Conservation (phyloP, 2,888 invertebrate genomes). For the Nomada lathburiana region DNA sequence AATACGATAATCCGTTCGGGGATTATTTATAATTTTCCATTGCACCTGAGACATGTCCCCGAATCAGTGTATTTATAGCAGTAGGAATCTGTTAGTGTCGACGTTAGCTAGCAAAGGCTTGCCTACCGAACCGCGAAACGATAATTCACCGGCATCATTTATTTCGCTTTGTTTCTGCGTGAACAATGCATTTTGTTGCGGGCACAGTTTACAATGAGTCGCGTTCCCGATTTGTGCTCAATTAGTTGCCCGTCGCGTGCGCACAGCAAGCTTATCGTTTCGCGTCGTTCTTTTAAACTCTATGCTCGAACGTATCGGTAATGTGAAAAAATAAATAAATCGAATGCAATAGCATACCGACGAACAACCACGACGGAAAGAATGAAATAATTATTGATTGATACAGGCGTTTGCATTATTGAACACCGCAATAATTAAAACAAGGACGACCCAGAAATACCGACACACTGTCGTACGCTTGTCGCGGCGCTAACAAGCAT, state of each 20-base stretch:
- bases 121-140: slow-evolving; percentile 12
- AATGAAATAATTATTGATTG: slow-evolving; percentile 17
- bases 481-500: slow-evolving; percentile 47
- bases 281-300: background rate
- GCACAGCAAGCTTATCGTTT: background rate
- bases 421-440: background rate
- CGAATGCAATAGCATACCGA: too few relatives aligned
- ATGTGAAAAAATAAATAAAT: background rate
- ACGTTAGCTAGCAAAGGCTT: slow-evolving; percentile 1
- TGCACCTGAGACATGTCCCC: slow-evolving; percentile 33
- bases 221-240: background rate
- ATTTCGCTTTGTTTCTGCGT: background rate
- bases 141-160: slow-evolving; percentile 15
- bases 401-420: background rate
- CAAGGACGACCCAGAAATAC: slow-evolving; percentile 11
- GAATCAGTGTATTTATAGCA: slow-evolving; percentile 17
- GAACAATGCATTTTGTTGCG: slow-evolving; percentile 19
- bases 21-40: slow-evolving; percentile 33
- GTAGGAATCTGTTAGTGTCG: background rate
- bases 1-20: slow-evolving; percentile 30
- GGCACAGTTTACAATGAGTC: background rate
- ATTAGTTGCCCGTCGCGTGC: slow-evolving; percentile 7
- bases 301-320: background rate
- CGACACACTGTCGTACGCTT: slow-evolving; percentile 5
- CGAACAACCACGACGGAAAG: background rate